Conservation (phyloP, 1,140 invertebrate species). For the Lordiphosa clarofinis region DNA sequence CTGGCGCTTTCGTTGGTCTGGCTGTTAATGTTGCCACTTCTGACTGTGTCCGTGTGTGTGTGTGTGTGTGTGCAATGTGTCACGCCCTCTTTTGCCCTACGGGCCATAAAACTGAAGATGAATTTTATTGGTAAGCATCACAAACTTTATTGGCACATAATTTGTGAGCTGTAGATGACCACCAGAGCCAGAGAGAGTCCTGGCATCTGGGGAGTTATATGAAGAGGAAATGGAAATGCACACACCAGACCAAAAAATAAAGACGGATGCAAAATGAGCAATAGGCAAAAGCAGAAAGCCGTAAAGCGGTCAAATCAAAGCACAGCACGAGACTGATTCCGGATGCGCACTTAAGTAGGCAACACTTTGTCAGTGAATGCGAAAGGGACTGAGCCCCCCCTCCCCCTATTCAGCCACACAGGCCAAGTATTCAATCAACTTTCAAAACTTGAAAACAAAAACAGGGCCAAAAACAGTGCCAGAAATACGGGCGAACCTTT, state of each 20-base stretch:
- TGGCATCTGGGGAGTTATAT: no score
- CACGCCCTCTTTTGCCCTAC: slow-evolving; percentile 21
- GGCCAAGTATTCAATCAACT: slow-evolving; percentile 4
- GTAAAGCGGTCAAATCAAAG: no score
- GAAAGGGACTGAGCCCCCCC: no score
- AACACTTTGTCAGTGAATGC: slow-evolving; percentile 6
- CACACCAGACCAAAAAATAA: slow-evolving; percentile 2
- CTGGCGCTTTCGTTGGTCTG: slow-evolving; percentile 11
- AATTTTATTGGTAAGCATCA: slow-evolving; percentile 64
- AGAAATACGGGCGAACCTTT: background rate
- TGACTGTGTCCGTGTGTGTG: no score
- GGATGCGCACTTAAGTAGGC: slow-evolving; percentile 25
- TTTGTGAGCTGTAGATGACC: slow-evolving; percentile 55
- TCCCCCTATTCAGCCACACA: background rate
- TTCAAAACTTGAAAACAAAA: slow-evolving; percentile 3
- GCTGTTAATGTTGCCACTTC: slow-evolving; percentile 5
- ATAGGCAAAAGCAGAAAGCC: background rate
- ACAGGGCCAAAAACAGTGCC: background rate
- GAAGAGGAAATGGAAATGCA: slow-evolving; percentile 47
- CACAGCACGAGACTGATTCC: background rate
- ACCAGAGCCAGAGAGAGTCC: slow-evolving; percentile 7
- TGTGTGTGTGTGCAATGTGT: slow-evolving; percentile 25
- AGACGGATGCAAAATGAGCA: slow-evolving; percentile 3
- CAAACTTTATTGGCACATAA: slow-evolving; percentile 71
- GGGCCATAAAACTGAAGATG: slow-evolving; percentile 69